Base-by-base conservation (phyloP, 1,140 invertebrate genomes). In the Pseudomyrmex dendroicus region DNA sequence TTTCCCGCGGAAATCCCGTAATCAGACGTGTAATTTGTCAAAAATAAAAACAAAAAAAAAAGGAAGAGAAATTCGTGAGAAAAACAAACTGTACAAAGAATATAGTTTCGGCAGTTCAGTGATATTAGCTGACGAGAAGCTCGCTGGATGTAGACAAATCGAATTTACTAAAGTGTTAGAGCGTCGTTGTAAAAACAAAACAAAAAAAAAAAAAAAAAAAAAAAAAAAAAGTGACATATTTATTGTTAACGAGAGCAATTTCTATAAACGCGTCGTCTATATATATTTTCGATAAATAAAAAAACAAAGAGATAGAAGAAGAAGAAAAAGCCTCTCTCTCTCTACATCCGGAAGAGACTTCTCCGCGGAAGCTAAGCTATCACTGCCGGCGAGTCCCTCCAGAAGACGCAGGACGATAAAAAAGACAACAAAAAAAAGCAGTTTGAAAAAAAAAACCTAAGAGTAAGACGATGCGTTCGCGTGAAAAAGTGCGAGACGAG, bases 71-170 rank as follows among this genome's bases (percentile, higher is more conserved):
- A 54, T 0, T 46, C 1, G 22, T 17, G 12, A 56, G 61, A 50
- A 25, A 15, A 20, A 12, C 50, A 20, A 44, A 44, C 12, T 25
- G 17, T 9, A 52, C 7, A 5, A 52, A 66, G 20, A 20, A 13
- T 22, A 56, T 12, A 48, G 12, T 48, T 48, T 44, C 20, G 44
- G 57, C 20, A 70, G 48, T 59, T 80, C 76, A 72, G 76, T 80
- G 76, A 80, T 70, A 70, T 80, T 80, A 80, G 76, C 76, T 72
- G 54, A 59, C 76, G 76, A 80, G 52, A 80, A 80, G 44, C 76
- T 80, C 66, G 66, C 76, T 80, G 76, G 54, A 12, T 61, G 64
- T 80, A 72, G 66, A 80, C 35, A 80, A 50, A 59, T 59, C 66
- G 35, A 59, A 59, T 70, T 59, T 70, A 80, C 59, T 44, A 59